Conservation (phyloP, 2,113 vertebrate genomes). For the Zingel zingel region DNA sequence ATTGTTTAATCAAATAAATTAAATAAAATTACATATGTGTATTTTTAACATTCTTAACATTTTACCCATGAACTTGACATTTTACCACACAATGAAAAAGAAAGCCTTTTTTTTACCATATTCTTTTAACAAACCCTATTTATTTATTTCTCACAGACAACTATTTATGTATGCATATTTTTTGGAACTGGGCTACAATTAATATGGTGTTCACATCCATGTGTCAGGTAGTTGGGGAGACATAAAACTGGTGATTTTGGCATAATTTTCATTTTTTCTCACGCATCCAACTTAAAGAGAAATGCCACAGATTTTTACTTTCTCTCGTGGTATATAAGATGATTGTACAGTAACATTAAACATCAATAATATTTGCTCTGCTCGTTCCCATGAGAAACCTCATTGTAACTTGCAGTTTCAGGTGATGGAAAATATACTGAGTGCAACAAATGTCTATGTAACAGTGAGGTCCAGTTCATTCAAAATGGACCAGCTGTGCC, state of each 20-base stretch:
- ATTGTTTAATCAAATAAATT: too few relatives aligned
- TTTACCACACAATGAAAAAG: too few relatives aligned
- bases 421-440: not conserved
- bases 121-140: too few relatives aligned
- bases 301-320: not conserved
- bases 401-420: not conserved
- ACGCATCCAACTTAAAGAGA: not conserved
- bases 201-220: too few relatives aligned
- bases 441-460: not conserved
- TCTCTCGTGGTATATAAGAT: not conserved
- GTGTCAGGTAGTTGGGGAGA: not conserved
- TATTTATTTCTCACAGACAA: too few relatives aligned
- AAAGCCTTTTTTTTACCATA: too few relatives aligned
- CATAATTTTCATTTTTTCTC: not conserved
- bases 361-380: not conserved
- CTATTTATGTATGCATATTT: too few relatives aligned
- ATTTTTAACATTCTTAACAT: too few relatives aligned
- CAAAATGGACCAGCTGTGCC: not conserved
- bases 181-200: too few relatives aligned
- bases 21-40: too few relatives aligned
- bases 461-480: not conserved
- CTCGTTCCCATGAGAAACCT: not conserved
- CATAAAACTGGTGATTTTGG: not conserved
- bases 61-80: too few relatives aligned
- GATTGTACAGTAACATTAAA: not conserved